These are phyloP conservation scores for Athripsodes cinereus DNA, from an alignment of 2,888 invertebrate genomes.

Conservation along the genomic window DNA sequence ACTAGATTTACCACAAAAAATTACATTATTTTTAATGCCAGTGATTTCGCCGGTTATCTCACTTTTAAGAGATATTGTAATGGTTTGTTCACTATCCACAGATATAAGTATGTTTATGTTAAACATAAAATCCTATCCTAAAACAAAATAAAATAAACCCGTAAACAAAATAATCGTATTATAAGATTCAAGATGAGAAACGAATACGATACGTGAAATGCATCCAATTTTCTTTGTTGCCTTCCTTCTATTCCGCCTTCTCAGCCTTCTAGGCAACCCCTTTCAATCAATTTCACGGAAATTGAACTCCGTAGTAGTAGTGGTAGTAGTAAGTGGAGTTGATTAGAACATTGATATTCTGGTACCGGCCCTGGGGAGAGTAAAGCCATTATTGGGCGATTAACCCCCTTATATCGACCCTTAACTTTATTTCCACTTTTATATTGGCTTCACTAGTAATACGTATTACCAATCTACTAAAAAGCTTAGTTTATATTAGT, in stretches of 20 bases:
- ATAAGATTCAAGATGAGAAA: background rate
- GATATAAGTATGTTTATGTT: too few species aligned
- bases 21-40: too few species aligned
- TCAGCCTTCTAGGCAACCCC: background rate
- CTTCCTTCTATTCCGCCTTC: background rate
- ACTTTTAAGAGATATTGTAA: too few species aligned
- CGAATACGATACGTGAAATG: background rate
- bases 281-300: constrained; percentile 6
- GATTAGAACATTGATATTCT: constrained; percentile 13
- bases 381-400: constrained; percentile 13
- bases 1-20: too few species aligned
- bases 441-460: background rate
- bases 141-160: background rate
- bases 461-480: too few species aligned
- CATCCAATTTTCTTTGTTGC: background rate
- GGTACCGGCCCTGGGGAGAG: constrained; percentile 9
- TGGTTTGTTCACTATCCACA: too few species aligned
- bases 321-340: background rate
- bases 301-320: constrained; percentile 2
- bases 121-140: too few species aligned
- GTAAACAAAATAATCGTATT: background rate
- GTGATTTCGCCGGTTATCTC: too few species aligned
- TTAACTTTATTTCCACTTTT: background rate
- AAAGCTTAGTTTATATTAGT: too few species aligned
- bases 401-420: constrained; percentile 8